These are phyloP conservation scores for Phymorhynchus buccinoides DNA, from an alignment of 1,140 invertebrate genomes.

Conservation along the genomic window DNA sequence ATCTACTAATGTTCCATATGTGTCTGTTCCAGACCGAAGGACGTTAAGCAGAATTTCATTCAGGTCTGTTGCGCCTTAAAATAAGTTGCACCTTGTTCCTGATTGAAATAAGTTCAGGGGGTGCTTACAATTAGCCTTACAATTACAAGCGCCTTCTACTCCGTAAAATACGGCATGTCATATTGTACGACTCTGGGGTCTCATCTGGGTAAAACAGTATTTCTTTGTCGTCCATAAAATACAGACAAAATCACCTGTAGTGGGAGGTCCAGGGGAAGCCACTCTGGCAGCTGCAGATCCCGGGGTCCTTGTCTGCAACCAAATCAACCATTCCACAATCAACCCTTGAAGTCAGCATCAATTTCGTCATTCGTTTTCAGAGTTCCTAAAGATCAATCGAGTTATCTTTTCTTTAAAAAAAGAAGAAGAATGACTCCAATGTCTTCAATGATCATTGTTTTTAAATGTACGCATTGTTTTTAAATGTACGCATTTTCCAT, in stretches of 20 bases:
- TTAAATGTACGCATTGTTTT: neutral
- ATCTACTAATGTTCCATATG: too few relatives aligned
- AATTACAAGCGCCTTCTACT: too few relatives aligned
- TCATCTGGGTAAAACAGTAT: too few relatives aligned
- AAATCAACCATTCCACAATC: neutral
- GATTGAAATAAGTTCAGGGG: too few relatives aligned
- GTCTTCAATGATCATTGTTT: neutral
- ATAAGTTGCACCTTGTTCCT: too few relatives aligned
- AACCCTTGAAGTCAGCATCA: neutral
- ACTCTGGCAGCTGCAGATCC: conserved; percentile 19
- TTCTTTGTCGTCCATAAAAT: too few relatives aligned
- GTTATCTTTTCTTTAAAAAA: neutral
- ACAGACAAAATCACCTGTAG: neutral
- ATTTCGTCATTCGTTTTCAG: neutral
- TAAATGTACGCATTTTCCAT: neutral
- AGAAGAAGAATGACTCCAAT: neutral
- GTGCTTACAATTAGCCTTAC: too few relatives aligned
- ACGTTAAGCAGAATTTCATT: too few relatives aligned
- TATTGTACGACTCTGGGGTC: too few relatives aligned
- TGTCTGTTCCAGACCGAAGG: too few relatives aligned
- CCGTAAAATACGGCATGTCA: neutral
- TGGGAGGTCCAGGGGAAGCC: conserved; percentile 30
- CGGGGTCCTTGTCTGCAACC: neutral
- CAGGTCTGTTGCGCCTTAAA: too few relatives aligned
- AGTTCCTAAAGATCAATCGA: neutral